Evolutionary conservation across 2,797 vertebrate genomes (phyloP).

Genomic region (Caiman crocodilus): DNA sequence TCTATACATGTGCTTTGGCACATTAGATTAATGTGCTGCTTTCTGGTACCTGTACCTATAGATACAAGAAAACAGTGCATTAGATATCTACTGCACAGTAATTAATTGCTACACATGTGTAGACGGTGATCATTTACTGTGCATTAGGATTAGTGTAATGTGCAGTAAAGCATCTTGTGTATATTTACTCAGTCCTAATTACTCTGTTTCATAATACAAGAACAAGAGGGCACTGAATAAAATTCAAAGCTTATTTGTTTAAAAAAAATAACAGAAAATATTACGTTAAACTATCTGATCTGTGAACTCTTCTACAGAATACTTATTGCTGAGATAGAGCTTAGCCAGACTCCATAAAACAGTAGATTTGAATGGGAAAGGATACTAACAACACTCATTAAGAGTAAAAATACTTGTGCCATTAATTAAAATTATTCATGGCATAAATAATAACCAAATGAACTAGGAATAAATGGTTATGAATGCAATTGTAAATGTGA

Average conservation of each 20-base stretch:
- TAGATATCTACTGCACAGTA: no score
- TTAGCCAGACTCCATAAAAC: neutral
- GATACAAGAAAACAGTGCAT: no score
- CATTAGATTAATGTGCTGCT: no score
- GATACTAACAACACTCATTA: neutral
- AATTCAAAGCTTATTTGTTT: neutral
- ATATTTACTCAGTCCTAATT: neutral
- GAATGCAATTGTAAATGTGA: no score
- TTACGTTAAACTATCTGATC: neutral
- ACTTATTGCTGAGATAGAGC: neutral
- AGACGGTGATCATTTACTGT: no score
- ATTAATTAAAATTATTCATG: neutral
- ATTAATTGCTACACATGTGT: no score
- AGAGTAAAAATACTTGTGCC: neutral
- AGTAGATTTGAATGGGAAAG: neutral
- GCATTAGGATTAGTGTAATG: neutral
- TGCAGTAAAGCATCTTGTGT: neutral
- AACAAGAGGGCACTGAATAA: neutral
- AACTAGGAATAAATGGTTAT: neutral
- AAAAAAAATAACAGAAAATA: neutral
- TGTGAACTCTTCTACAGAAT: neutral
- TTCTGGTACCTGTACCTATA: no score
- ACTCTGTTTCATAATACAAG: neutral
- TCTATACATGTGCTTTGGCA: no score
- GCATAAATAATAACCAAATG: neutral